Conservation (phyloP, 2,888 invertebrate genomes). For the Andrena minutula region DNA sequence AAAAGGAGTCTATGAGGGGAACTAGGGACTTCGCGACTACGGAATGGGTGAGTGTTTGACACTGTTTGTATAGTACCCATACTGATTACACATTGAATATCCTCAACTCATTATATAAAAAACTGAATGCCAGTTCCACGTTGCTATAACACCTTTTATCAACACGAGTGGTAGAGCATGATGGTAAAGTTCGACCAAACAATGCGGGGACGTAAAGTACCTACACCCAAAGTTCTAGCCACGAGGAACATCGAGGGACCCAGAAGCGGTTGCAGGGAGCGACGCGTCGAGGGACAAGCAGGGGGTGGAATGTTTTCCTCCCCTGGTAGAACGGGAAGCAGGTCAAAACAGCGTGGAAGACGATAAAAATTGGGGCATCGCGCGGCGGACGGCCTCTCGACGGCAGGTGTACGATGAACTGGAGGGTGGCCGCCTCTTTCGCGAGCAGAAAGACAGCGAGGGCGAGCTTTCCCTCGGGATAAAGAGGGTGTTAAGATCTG, state of each 20-base stretch:
- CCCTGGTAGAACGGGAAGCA: slow-evolving; percentile 63
- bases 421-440: slow-evolving; percentile 71
- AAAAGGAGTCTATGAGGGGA: too few species aligned
- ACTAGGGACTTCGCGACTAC: too few species aligned
- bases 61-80: too few species aligned
- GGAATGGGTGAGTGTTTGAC: too few species aligned
- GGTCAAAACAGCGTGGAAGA: slow-evolving; percentile 71
- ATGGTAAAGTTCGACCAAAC: background rate
- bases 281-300: slow-evolving; percentile 43
- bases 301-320: slow-evolving; percentile 37
- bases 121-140: too few species aligned
- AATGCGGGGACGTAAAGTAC: background rate
- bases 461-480: slow-evolving; percentile 77
- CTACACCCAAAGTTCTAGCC: background rate
- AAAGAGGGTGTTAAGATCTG: slow-evolving; percentile 79
- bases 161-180: background rate
- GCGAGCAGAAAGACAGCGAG: slow-evolving; percentile 74
- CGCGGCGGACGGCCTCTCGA: slow-evolving; percentile 65
- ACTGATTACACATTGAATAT: too few species aligned
- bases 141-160: background rate
- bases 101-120: too few species aligned
- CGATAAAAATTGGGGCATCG: slow-evolving; percentile 76
- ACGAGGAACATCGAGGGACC: background rate
- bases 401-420: slow-evolving; percentile 78
- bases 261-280: background rate